phyloP scores from a whole-genome alignment of 2,888 invertebrate genomes.

The Hylaea fasciaria region DNA sequence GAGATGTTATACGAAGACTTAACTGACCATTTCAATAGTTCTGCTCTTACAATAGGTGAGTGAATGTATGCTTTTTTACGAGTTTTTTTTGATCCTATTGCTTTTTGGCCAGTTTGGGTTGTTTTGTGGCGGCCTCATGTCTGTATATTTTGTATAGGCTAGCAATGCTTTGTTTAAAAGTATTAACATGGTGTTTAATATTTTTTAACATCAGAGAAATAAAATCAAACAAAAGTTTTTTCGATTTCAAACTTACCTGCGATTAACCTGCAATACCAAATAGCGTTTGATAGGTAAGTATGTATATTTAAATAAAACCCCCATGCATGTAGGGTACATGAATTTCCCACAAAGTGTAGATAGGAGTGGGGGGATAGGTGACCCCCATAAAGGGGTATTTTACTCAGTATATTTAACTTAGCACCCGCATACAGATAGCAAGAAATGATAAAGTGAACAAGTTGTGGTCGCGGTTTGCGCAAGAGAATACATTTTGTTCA shows the following conservation, averaged over 20 bases:
- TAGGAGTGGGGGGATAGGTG: constrained; percentile 38
- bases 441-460: constrained; percentile 31
- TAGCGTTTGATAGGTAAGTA: constrained; percentile 57
- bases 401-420: constrained; percentile 36
- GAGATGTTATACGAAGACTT: not conserved
- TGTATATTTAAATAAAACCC: too few relatives aligned
- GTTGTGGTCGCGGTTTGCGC: constrained; percentile 21
- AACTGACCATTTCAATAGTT: too few relatives aligned
- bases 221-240: too few relatives aligned
- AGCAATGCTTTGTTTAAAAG: too few relatives aligned
- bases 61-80: too few relatives aligned
- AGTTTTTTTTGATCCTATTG: not conserved
- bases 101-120: too few relatives aligned
- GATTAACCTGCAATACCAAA: constrained; percentile 34
- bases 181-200: too few relatives aligned
- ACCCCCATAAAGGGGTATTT: constrained; percentile 50
- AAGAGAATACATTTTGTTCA: too few relatives aligned
- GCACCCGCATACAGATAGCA: constrained; percentile 56
- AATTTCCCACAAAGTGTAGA: constrained; percentile 62
- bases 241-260: constrained; percentile 43
- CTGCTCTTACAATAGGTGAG: not conserved
- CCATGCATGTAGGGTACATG: constrained; percentile 50
- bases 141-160: too few relatives aligned
- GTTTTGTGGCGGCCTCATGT: too few relatives aligned
- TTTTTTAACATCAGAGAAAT: too few relatives aligned